Base-by-base conservation (phyloP, 2,113 vertebrate genomes). In the Petromus typicus region DNA sequence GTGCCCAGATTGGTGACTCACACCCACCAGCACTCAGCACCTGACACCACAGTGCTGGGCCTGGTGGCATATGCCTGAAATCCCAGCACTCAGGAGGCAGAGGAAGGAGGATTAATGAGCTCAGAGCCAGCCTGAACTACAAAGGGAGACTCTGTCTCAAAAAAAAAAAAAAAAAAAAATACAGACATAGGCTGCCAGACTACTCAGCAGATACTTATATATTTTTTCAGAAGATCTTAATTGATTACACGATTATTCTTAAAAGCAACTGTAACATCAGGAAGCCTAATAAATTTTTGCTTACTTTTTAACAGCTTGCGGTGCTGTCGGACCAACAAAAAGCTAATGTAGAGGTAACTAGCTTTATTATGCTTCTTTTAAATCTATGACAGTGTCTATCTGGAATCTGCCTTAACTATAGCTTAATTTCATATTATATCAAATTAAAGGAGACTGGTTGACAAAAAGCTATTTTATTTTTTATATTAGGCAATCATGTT, bases 301-400 rank as follows among this genome's bases (percentile, higher is more conserved):
- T 96, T 91, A 30, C 82, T 89, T 98, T 96, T 91, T 97, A 97
- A 79, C 83, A 99, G 99, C 99, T 99, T 92, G 97, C 99, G 84
- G 97, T 99, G 43, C 99, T 99, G 95, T 99, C 98, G 0, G 99
- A 99, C 95, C 99, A 99, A 94, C 99, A 99, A 96, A 99, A 99
- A 95, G 95, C 98, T 23, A 99, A 99, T 92, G 98, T 99, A 48
- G 99, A 99, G 99, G 99, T 99, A 98, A 95, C 20, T 82, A n/a
- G 22, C 54, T 81, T 93, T 59, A 48, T 94, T 95, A 93, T 97
- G 51, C 32, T 73, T 90, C 17, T 86, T 73, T 79, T 95, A n/a
- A 88, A 96, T 43, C 27, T 4, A 14, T 90, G 66, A 83, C 86
- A 89, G 25, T 40, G 66, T 96, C 20, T 85, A 25, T 91, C 56